Base-by-base conservation (phyloP, 1,140 invertebrate species). In the Paraescarpia echinospica region DNA sequence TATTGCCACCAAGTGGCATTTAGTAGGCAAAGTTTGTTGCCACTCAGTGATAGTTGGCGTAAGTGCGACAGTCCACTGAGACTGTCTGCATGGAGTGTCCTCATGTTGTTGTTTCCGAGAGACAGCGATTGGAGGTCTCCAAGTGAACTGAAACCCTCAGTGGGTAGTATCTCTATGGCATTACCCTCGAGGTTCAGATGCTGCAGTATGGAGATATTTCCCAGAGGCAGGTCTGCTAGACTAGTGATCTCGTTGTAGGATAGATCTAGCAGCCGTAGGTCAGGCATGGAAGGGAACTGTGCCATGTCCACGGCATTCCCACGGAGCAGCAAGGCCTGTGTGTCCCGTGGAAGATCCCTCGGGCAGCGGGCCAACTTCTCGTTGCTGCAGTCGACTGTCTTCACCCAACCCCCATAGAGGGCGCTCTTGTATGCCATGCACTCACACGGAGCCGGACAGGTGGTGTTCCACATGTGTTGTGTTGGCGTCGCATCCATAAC, bases 31-130 rank as follows among this genome's bases (percentile, higher is more conserved):
- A 96, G 91, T 34, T 89, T 92, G 90, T 96, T 96, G 27, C 94
- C 91, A 9, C 94, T 94, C 33, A 96, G 92, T 88, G 94, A 94
- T 91, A 96, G 1, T 92, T 12, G 91, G 91, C 12, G 91, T n/a
- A 96, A 93, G 59, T 93, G 92, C 35, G 94, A 93, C 91, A 95
- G 93, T 77, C 95, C 95, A 89, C 94, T 94, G 92, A 96, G 95
- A 88, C 93, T 94, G 27, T 94, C 95, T 92, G 94, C 93, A 91
- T 93, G 92, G 27, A 96, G 90, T 12, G 90, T 33, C 22, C 91
- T 41, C 33, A 96, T 92, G 14, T 35, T 93, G 93, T 96, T 96
- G 31, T 93, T 48, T 14, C 34, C 34, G 2, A 91, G 34, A 22
- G 34, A 48, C 33, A 91, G 22, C 31, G 34, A 31, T 34, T 91